A percentile compares a stretch with the other conserved stretches of the same genome.
phyloP scores from a whole-genome alignment of 2,888 invertebrate species.

The Hipparchia semele region DNA sequence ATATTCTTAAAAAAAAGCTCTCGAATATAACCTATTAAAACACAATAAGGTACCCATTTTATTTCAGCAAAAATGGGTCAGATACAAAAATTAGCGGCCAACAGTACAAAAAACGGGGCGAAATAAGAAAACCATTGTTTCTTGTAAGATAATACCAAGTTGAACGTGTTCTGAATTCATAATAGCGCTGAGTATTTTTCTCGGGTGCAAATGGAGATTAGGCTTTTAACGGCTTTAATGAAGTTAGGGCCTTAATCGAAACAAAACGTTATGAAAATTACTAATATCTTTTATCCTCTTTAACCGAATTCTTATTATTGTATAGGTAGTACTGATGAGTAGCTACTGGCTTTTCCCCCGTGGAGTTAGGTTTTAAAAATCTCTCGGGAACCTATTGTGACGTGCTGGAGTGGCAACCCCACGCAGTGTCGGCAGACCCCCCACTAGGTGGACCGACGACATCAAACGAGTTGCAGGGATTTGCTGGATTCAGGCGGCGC shows the following conservation, averaged over 20 bases:
- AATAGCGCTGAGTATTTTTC: conserved; percentile 27
- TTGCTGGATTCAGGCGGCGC: too few species aligned
- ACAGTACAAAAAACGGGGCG: conserved; percentile 1
- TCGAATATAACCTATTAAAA: background rate
- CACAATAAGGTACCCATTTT: background rate
- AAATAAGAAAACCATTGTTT: conserved; percentile 31
- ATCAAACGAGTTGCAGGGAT: too few species aligned
- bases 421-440: too few species aligned
- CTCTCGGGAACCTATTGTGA: too few species aligned
- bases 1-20: background rate
- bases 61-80: conserved; percentile 15
- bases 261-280: conserved; percentile 11
- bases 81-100: conserved; percentile 18
- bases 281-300: background rate
- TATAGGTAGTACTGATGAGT: too few species aligned
- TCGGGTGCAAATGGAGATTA: conserved; percentile 36
- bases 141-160: conserved; percentile 27
- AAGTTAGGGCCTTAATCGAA: conserved; percentile 39
- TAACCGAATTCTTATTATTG: too few species aligned
- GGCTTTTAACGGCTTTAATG: conserved; percentile 29
- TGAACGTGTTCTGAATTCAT: conserved; percentile 33
- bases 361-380: too few species aligned
- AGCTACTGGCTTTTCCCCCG: too few species aligned
- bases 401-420: too few species aligned
- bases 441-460: too few species aligned